A percentile compares a stretch with the other conserved stretches of the same genome.
phyloP scores from a whole-genome alignment of 2,113 vertebrate species.

The Apodemus sylvaticus region DNA sequence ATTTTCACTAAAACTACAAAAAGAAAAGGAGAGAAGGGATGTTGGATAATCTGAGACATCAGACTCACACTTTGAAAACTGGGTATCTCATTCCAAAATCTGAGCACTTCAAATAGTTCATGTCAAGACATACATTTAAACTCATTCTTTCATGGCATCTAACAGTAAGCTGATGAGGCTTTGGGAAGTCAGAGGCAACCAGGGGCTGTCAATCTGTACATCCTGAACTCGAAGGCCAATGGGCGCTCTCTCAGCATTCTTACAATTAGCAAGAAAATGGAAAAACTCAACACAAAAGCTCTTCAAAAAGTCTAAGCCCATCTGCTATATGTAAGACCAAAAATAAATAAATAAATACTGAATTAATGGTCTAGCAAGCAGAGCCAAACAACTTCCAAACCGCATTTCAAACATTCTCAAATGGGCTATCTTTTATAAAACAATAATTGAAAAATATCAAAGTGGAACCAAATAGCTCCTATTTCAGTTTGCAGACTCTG shows the following conservation, averaged over 20 bases:
- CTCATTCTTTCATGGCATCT: background rate
- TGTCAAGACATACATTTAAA: background rate
- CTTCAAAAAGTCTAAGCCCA: conserved; percentile 3
- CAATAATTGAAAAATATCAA: conserved; percentile 67
- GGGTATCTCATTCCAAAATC: background rate
- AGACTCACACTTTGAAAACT: background rate
- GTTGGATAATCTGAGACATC: background rate
- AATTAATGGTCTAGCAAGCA: conserved; percentile 33
- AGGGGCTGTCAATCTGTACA: too few relatives aligned
- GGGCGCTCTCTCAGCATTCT: background rate
- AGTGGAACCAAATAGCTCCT: conserved; percentile 59
- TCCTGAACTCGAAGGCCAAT: accelerated
- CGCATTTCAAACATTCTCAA: conserved; percentile 45
- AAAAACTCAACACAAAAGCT: background rate
- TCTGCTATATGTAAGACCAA: background rate
- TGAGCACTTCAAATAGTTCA: background rate
- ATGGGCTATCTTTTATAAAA: conserved; percentile 56
- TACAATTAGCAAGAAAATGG: background rate
- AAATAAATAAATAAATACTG: background rate
- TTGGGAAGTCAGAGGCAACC: background rate
- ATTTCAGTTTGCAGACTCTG: conserved; percentile 27
- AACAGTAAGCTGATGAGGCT: background rate
- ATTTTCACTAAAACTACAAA: conserved; percentile 19
- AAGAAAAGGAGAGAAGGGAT: background rate
- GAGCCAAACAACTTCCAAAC: conserved; percentile 43